Conservation (phyloP, 1,140 invertebrate genomes). For the Thaumatotibia leucotreta region DNA sequence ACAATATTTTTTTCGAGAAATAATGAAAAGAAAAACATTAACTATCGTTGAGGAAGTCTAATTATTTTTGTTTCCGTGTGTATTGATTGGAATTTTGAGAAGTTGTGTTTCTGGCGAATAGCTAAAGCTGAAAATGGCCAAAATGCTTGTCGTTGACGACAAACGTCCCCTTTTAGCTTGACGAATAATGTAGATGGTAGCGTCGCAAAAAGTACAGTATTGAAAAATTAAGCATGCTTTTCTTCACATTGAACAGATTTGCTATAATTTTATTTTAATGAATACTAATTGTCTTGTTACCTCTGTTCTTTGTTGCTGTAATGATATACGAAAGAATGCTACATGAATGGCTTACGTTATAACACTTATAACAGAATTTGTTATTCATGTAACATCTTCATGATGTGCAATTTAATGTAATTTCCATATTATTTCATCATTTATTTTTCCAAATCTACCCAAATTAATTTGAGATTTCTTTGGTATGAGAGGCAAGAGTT, state of each 20-base stretch:
- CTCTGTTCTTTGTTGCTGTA: background rate
- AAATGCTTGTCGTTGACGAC: background rate
- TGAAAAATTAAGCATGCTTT: background rate
- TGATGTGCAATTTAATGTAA: conserved; percentile 31
- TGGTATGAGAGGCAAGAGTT: conserved; percentile 10
- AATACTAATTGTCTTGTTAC: background rate
- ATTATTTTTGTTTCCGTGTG: background rate
- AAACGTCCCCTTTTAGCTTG: background rate
- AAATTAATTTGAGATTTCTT: background rate
- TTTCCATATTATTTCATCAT: conserved; percentile 29
- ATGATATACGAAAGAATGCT: background rate
- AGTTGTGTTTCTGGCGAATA: too few species aligned
- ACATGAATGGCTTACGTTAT: background rate
- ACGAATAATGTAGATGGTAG: background rate
- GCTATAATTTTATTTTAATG: background rate
- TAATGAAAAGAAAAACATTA: too few species aligned
- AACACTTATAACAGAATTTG: background rate
- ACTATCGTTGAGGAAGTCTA: too few species aligned
- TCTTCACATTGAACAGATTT: background rate
- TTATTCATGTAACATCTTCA: background rate
- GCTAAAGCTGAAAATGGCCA: background rate
- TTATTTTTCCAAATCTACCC: conserved; percentile 6
- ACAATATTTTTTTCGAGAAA: too few species aligned
- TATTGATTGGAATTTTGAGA: too few species aligned
- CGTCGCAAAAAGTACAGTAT: background rate